Conservation (phyloP, 2,797 vertebrate genomes). For the Merluccius polli region DNA sequence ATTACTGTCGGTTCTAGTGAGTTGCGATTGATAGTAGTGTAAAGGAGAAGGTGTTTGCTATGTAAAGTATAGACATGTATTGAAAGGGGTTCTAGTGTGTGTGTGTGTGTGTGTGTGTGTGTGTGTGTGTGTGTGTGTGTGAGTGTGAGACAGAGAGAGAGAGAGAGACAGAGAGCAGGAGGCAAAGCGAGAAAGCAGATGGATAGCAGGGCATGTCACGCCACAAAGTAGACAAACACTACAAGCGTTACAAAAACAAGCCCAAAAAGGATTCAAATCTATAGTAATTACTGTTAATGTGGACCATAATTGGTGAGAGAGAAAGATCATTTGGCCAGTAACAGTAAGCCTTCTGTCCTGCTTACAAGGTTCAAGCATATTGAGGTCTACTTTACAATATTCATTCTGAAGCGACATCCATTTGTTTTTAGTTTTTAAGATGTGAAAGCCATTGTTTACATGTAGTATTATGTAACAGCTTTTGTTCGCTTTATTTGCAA, state of each 20-base stretch:
- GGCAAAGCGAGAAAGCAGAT: constrained; percentile 14
- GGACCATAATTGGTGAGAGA: background rate
- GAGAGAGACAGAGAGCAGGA: constrained; percentile 9
- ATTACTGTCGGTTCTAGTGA: background rate
- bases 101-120: background rate
- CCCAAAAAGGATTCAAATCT: background rate
- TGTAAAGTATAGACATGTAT: constrained; percentile 22
- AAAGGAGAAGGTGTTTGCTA: background rate
- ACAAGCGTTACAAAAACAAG: background rate
- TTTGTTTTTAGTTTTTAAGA: background rate
- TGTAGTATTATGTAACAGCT: constrained; percentile 25
- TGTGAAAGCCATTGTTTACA: constrained; percentile 20
- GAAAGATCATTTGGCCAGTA: background rate
- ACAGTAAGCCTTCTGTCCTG: background rate
- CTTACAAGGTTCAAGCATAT: background rate
- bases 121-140: background rate
- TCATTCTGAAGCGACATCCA: background rate
- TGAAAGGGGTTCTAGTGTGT: constrained; percentile 14
- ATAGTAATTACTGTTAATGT: background rate
- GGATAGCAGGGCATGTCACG: background rate
- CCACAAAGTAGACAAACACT: background rate
- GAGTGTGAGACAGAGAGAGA: background rate
- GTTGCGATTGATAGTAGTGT: constrained; percentile 23
- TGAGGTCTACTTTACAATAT: background rate
- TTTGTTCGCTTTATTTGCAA: constrained; percentile 41